Conservation (phyloP, 2,113 vertebrate genomes). For the Lucifuga dentata region DNA sequence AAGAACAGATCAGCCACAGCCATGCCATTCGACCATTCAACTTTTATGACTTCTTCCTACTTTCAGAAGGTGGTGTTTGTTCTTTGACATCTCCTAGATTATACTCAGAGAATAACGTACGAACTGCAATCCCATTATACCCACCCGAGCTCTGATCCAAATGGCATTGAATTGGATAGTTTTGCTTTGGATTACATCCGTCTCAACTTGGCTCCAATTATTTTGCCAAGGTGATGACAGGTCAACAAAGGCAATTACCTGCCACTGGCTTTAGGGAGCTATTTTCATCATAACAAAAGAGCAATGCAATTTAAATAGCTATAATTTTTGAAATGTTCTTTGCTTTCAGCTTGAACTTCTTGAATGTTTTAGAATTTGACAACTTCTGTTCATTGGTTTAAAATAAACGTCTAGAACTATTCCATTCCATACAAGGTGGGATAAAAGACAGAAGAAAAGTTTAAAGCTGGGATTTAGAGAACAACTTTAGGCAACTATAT, state of each 20-base stretch:
- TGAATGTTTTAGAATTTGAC: conserved; percentile 50
- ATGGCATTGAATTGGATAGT: conserved; percentile 26
- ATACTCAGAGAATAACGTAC: conserved; percentile 10
- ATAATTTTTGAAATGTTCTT: conserved; percentile 37
- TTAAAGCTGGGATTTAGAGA: no score
- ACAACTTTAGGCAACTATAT: no score
- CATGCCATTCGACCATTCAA: neutral
- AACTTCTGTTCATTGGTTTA: conserved; percentile 32
- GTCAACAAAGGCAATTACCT: conserved; percentile 66
- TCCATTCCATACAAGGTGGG: neutral
- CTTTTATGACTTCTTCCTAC: neutral
- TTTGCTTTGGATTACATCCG: conserved; percentile 39
- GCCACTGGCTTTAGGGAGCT: conserved; percentile 13
- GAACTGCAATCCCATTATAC: conserved; percentile 12
- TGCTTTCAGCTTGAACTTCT: conserved; percentile 11
- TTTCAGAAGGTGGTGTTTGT: neutral
- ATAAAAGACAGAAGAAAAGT: conserved; percentile 2
- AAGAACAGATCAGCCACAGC: no score
- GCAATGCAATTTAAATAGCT: conserved; percentile 46
- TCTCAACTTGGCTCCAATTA: conserved; percentile 50
- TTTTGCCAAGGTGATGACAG: conserved; percentile 42
- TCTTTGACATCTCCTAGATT: neutral
- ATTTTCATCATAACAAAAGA: conserved; percentile 36
- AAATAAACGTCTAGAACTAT: conserved; percentile 14
- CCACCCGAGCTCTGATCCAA: conserved; percentile 8